Evolutionary conservation across 2,113 vertebrate genomes (phyloP).

Genomic region (Atlantisia rogersi): DNA sequence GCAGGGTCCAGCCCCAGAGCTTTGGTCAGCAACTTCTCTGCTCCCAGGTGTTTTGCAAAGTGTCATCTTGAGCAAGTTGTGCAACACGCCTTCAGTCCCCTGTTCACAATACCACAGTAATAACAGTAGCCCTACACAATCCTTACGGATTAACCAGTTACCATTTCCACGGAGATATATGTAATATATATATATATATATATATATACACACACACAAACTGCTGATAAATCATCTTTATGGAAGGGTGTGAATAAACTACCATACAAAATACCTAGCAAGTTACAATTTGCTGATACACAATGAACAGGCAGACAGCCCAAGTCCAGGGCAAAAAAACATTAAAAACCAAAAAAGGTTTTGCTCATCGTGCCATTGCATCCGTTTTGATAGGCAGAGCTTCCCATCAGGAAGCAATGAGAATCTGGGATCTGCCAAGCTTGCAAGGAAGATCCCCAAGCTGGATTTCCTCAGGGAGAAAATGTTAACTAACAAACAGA

Average conservation of each 20-base stretch:
- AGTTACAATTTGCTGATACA: not conserved
- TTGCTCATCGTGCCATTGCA: not conserved
- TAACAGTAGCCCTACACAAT: not conserved
- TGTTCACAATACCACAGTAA: not conserved
- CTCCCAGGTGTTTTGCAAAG: not conserved
- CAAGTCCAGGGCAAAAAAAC: not conserved
- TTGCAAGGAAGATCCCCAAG: not conserved
- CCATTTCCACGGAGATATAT: not conserved
- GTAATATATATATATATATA: too few species aligned
- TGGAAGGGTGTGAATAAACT: not conserved
- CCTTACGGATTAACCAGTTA: not conserved
- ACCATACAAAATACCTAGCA: not conserved
- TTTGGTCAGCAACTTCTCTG: not conserved
- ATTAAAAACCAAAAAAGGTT: not conserved
- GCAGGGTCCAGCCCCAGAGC: not conserved
- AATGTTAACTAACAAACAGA: not conserved
- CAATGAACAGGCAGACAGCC: not conserved
- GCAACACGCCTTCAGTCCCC: not conserved
- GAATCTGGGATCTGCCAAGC: not conserved
- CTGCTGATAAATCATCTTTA: not conserved
- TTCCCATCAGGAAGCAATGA: fast-evolving
- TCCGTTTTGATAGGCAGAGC: not conserved
- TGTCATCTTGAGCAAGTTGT: not conserved
- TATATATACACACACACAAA: too few species aligned
- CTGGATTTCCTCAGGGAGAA: not conserved